phyloP scores from a whole-genome alignment of 2,113 vertebrate genomes.

The Atrichornis clamosus region DNA sequence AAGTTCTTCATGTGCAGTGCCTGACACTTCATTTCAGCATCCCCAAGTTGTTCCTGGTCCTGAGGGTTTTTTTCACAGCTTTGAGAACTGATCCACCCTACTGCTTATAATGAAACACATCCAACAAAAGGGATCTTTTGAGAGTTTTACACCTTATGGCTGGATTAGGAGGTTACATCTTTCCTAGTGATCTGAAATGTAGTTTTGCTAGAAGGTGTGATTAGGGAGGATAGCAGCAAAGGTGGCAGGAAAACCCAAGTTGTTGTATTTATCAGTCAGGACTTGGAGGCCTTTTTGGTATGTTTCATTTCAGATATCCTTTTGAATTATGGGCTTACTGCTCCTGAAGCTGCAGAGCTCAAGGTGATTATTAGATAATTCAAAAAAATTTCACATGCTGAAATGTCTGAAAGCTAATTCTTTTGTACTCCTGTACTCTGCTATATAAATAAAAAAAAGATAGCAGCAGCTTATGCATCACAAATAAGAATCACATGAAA shows the following conservation, averaged over 20 bases:
- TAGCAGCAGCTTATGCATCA: not conserved
- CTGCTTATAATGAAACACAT: not conserved
- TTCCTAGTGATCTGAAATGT: not conserved
- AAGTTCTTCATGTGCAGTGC: not conserved
- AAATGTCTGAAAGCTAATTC: not conserved
- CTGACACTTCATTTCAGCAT: not conserved
- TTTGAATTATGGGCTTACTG: not conserved
- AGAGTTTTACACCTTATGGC: not conserved
- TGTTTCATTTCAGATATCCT: not conserved
- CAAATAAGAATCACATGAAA: not conserved
- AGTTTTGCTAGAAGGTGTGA: not conserved
- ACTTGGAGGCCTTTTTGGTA: not conserved
- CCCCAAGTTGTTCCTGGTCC: not conserved
- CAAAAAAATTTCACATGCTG: not conserved
- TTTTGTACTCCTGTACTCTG: not conserved
- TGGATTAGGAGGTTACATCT: not conserved
- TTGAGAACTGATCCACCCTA: not conserved
- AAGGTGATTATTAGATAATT: not conserved
- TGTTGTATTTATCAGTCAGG: not conserved
- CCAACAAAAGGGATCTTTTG: not conserved
- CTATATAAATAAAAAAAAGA: not conserved
- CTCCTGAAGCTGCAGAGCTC: not conserved
- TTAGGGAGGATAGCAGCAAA: not conserved
- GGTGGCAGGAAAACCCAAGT: not conserved
- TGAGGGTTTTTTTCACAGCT: not conserved